phyloP scores from a whole-genome alignment of 2,797 vertebrate genomes.

The Poecilia gillii region DNA sequence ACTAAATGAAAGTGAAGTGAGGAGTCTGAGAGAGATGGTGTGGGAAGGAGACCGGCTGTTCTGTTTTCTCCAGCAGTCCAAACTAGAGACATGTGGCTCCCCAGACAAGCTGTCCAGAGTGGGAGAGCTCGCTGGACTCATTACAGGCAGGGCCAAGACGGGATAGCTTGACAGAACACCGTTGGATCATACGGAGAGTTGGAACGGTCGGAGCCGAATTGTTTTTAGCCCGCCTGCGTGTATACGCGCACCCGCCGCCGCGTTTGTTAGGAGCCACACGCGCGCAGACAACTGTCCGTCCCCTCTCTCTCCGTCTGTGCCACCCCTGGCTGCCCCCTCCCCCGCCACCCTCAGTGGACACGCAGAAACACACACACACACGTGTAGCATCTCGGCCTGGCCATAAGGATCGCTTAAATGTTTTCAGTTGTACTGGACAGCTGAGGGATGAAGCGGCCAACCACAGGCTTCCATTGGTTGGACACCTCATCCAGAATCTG shows the following conservation, averaged over 20 bases:
- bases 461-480: constrained; percentile 73
- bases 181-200: constrained; percentile 72
- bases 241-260: constrained; percentile 21
- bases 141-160: constrained; percentile 79
- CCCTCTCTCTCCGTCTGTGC: constrained; percentile 76
- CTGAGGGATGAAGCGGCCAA: constrained; percentile 77
- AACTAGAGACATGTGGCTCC: constrained; percentile 80
- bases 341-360: constrained; percentile 54
- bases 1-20: constrained; percentile 77
- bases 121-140: constrained; percentile 79
- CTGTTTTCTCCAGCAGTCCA: constrained; percentile 81
- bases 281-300: constrained; percentile 76
- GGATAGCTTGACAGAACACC: constrained; percentile 79
- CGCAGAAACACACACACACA: constrained; percentile 28
- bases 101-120: constrained; percentile 83
- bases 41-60: constrained; percentile 83
- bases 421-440: constrained; percentile 78
- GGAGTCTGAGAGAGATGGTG: constrained; percentile 78
- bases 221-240: constrained; percentile 56
- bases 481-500: constrained; percentile 74
- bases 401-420: constrained; percentile 77
- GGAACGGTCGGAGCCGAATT: constrained; percentile 65
- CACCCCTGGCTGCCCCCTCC: constrained; percentile 77
- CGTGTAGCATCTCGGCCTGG: constrained; percentile 39
- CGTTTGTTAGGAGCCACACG: constrained; percentile 63